These are phyloP conservation scores for Rhinogobius similis DNA, from an alignment of 2,113 vertebrate species.

Conservation along the genomic window DNA sequence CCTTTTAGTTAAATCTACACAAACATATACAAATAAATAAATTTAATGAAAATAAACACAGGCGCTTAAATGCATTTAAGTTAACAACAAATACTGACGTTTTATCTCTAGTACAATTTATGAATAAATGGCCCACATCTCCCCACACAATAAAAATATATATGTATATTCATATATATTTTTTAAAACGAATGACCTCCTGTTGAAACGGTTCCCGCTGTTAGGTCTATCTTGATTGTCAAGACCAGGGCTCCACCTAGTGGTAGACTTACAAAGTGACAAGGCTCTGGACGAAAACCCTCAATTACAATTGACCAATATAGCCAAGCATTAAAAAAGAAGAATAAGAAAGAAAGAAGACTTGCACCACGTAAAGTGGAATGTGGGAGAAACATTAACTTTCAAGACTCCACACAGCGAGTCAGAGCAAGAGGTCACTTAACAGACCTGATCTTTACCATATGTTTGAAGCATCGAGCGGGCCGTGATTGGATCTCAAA, in stretches of 20 bases:
- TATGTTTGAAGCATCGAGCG: too few relatives aligned
- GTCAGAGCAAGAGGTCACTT: too few relatives aligned
- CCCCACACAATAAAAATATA: too few relatives aligned
- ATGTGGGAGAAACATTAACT: too few relatives aligned
- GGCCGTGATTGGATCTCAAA: too few relatives aligned
- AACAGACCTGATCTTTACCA: too few relatives aligned
- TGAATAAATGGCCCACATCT: conserved; percentile 19
- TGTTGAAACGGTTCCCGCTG: conserved; percentile 46
- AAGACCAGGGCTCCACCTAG: conserved; percentile 59
- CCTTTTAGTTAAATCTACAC: neutral
- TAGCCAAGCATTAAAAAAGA: neutral
- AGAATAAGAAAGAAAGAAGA: neutral
- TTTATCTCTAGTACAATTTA: conserved; percentile 4
- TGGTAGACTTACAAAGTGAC: conserved; percentile 6
- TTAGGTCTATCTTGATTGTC: conserved; percentile 16
- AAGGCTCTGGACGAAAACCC: neutral
- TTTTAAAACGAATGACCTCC: conserved; percentile 17
- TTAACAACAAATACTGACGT: neutral
- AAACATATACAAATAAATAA: too few relatives aligned
- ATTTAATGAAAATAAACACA: neutral
- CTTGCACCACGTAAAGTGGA: neutral
- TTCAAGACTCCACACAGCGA: too few relatives aligned
- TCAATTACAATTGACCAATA: neutral
- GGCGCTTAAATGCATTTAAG: neutral
- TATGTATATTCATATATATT: too few relatives aligned